Evolutionary conservation across 2,797 vertebrate genomes (phyloP), one percentile per base, ranked within the genome.

Genomic region (Siniperca scherzeri): DNA sequence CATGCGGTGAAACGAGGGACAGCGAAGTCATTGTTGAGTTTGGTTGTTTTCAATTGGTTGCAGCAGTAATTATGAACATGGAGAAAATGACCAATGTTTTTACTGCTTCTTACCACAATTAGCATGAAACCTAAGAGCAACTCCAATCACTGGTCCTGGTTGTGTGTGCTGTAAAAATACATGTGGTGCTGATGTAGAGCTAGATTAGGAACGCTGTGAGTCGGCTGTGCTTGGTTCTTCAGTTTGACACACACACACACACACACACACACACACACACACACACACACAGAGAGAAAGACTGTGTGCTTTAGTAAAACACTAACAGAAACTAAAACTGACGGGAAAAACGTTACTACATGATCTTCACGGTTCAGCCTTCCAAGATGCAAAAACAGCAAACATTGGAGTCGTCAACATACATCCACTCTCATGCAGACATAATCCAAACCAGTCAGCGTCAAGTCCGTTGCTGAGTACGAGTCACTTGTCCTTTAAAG

Each of bases 81-180:
- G 88, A 85, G 85, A 82, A 74, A 76, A 82, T 87, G 84, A 90
- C 57, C 74, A 56, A 33, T 88, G 84, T 85, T 92, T 89, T 89
- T 30, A 87, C 87, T 85, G 80, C 78, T 82, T n/a, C 53, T 62
- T 5, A 72, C 72, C 65, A 80, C 86, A 76, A 90, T 89, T 77
- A 62, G 52, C 73, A 79, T 73, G 90, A 91, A 93, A 93, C 81
- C 87, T 27, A 4, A 92, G 90, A 89, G 13, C 64, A 3, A 2
- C 60, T 88, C 73, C 82, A 89, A 86, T 88, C 85, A 88, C 74
- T 17, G 88, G 21, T 8, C 2, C 69, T 27, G 52, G 40, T 66
- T 64, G 74, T 62, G 84, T 70, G 69, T 75, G 77, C 9, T 76
- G 80, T 78, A 48, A 52, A 87, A 89, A 87, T 52, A 89, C 56